Percentiles rank a stretch among this genome's conserved stretches.
These are phyloP conservation scores for Arge pagana DNA, from an alignment of 2,888 invertebrate genomes.

Conservation along the genomic window DNA sequence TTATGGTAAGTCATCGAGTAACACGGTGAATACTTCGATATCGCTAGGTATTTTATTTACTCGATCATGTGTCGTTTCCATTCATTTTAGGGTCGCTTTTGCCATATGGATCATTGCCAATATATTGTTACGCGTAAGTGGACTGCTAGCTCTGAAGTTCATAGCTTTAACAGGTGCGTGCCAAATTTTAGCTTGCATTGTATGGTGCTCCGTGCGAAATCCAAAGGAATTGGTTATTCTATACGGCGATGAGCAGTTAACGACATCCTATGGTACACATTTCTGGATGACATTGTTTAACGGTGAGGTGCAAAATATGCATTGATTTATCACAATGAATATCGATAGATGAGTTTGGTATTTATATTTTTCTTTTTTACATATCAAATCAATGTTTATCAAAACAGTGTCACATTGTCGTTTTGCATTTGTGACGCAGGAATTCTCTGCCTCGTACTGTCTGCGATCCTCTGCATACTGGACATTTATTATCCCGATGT, in stretches of 20 bases:
- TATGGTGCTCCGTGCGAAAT: constrained; percentile 62
- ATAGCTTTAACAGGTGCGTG: constrained; percentile 59
- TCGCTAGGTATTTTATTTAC: no score
- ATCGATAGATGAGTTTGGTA: constrained; percentile 22
- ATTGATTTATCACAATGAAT: constrained; percentile 27
- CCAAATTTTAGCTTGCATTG: constrained; percentile 60
- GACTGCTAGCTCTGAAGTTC: constrained; percentile 62
- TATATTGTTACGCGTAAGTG: constrained; percentile 61
- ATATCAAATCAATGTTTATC: no score
- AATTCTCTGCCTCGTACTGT: constrained; percentile 57
- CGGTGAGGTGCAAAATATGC: constrained; percentile 51
- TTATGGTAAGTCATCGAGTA: constrained; percentile 59
- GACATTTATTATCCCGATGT: constrained; percentile 58
- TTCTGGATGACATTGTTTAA: constrained; percentile 61
- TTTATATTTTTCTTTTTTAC: no score
- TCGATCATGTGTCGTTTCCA: not conserved
- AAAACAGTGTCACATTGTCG: no score
- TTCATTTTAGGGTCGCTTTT: constrained; percentile 59
- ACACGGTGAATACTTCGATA: no score
- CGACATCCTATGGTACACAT: constrained; percentile 59
- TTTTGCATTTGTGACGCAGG: constrained; percentile 55
- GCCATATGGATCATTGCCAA: constrained; percentile 63
- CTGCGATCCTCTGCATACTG: constrained; percentile 55
- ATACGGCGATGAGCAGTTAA: constrained; percentile 58
- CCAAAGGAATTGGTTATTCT: constrained; percentile 60